Percentiles rank a stretch among this genome's conserved stretches.
Evolutionary conservation across 1,140 invertebrate genomes (phyloP).

Genomic region (Euglossa dilemma): DNA sequence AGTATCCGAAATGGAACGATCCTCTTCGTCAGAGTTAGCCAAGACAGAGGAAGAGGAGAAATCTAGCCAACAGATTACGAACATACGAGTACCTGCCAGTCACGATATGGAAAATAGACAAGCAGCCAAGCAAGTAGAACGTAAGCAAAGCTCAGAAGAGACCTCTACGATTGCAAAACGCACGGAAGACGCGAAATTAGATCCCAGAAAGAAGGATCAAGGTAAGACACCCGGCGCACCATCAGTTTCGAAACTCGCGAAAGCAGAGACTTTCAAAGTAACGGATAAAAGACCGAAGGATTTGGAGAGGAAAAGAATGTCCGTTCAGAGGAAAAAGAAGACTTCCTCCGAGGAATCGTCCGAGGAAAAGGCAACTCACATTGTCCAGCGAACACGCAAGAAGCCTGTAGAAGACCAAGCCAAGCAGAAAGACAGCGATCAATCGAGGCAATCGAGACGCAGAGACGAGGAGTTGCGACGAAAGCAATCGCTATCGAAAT

Average conservation of each 20-base stretch:
- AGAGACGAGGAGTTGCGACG: conserved; percentile 55
- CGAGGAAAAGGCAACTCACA: conserved; percentile 1
- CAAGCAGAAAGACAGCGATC: conserved; percentile 8
- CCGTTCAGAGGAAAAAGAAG: background rate
- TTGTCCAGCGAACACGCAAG: conserved; percentile 2
- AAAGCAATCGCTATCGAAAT: conserved; percentile 10
- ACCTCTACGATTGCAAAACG: background rate
- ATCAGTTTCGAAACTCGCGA: background rate
- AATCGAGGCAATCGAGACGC: conserved; percentile 33
- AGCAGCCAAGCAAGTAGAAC: background rate
- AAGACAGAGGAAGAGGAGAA: background rate
- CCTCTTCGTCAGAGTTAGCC: background rate
- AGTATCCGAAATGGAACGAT: background rate
- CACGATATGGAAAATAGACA: background rate
- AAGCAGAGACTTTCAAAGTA: background rate
- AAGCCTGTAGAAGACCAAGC: conserved; percentile 5
- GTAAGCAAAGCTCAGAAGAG: background rate
- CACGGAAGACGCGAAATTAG: too few relatives aligned
- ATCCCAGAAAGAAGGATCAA: background rate
- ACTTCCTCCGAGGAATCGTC: conserved; percentile 31
- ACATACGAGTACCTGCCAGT: background rate
- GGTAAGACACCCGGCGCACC: background rate
- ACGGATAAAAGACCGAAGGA: background rate
- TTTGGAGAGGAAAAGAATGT: background rate
- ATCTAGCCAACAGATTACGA: background rate